Conservation (phyloP, 2,888 invertebrate species). For the Crossocerus cetratus region DNA sequence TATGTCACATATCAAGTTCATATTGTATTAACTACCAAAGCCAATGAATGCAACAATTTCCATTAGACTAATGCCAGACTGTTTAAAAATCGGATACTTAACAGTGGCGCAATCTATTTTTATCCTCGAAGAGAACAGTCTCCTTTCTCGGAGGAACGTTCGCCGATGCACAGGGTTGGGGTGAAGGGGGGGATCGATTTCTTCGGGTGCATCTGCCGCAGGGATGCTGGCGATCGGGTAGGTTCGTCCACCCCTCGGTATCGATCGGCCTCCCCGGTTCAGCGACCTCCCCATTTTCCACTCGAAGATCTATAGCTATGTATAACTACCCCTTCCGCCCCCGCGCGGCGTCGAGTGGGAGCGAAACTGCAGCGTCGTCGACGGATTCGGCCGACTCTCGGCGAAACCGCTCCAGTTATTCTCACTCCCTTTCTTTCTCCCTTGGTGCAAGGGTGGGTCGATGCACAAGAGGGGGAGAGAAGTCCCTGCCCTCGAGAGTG, state of each 20-base stretch:
- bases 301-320: conserved; percentile 21
- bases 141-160: too few relatives aligned
- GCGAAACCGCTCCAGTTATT: conserved; percentile 1
- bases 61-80: too few relatives aligned
- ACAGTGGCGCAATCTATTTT: too few relatives aligned
- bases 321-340: conserved; percentile 4
- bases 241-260: conserved; percentile 50
- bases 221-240: conserved; percentile 22
- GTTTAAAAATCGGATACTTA: too few relatives aligned
- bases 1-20: too few relatives aligned
- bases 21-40: too few relatives aligned
- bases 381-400: not conserved
- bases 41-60: too few relatives aligned
- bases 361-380: not conserved
- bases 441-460: not conserved
- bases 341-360: not conserved
- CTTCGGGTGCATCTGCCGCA: conserved; percentile 27
- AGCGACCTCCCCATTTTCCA: conserved; percentile 31
- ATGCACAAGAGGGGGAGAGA: not conserved
- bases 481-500: too few relatives aligned
- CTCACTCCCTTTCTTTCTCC: not conserved
- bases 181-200: conserved; percentile 20
- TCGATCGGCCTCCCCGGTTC: conserved; percentile 50
- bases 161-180: too few relatives aligned
- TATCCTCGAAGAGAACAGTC: too few relatives aligned